phyloP scores from a whole-genome alignment of 2,888 invertebrate species.

The Melanophora roralis region DNA sequence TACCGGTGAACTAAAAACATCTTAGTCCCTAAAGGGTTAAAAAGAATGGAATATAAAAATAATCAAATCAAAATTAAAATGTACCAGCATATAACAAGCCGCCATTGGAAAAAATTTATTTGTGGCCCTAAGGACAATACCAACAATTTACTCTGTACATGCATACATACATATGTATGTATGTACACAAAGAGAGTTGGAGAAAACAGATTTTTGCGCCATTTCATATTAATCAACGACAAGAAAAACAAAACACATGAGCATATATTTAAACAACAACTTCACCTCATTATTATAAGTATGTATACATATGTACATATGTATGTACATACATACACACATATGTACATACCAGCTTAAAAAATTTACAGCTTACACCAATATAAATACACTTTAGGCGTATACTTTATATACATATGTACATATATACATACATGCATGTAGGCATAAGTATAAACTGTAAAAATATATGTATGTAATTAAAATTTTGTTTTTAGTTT shows the following conservation, averaged over 20 bases:
- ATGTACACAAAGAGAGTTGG: background rate
- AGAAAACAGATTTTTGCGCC: background rate
- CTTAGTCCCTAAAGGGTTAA: slow-evolving; percentile 16
- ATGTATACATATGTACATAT: background rate
- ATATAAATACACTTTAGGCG: no score
- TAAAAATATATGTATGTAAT: no score
- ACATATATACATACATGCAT: background rate
- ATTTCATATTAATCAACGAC: background rate
- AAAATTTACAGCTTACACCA: no score
- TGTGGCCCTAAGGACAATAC: slow-evolving; percentile 33
- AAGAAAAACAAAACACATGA: background rate
- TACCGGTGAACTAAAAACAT: background rate
- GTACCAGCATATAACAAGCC: slow-evolving; percentile 11
- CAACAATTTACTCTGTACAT: background rate
- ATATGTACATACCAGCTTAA: no score
- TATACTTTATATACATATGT: background rate
- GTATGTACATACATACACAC: background rate
- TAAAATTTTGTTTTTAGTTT: slow-evolving; percentile 3
- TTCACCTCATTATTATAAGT: slow-evolving; percentile 51
- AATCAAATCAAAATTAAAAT: background rate
- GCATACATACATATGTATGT: no score
- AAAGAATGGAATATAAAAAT: background rate
- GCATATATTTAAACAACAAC: background rate
- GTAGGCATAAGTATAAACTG: no score
- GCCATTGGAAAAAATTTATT: slow-evolving; percentile 29